Base-by-base conservation (phyloP, 2,113 vertebrate genomes). In the Anarrhichthys ocellatus region DNA sequence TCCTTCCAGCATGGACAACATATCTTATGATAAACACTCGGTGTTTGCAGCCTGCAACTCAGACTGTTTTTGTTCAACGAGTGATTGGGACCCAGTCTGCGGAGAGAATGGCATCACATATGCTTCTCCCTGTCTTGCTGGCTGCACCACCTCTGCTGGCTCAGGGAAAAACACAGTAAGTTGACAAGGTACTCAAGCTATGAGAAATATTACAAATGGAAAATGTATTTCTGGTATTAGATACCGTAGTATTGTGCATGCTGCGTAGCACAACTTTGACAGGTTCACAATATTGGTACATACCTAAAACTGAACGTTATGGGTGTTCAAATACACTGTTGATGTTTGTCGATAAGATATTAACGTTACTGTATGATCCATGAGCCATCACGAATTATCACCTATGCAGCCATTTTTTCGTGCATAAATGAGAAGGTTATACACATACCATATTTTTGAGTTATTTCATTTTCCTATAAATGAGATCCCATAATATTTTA, bases 11-110 rank as follows among this genome's bases (percentile, higher is more conserved):
- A 17, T 77, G 56, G 86, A 91, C 11, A 61, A 4, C 3, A 54
- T 92, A 71, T 90, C 91, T 5, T 87, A 92, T 42, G 87, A 91
- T 10, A 80, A 85, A 73, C 92, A 88, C 64, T 81, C 90, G 0
- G 72, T 96, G 2, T 85, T 96, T 68, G 84, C 93, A 48, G 84
- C 73, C 61, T 99, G 97, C 88, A 99, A 98, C 86, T 76, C 67
- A 0, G 65, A 71, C 24, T 99, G 98, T 72, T 90, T 86, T 56
- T 97, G 97, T 82, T 88, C 92, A 0, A 59, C 70, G 1, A 96
- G 93, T 69, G 94, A 92, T 18, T 99, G 97, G 98, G 97, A 99
- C 59, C 97, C 97, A 0, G 96, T 98, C 73, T 99, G 98, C 66
- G 97, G 96, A 2, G 91, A 88, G 65, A 95, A 97, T 0, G 96